Evolutionary conservation across 2,888 invertebrate genomes (phyloP), one percentile per base, ranked within the genome.

Genomic region (Cyaniris semiargus): DNA sequence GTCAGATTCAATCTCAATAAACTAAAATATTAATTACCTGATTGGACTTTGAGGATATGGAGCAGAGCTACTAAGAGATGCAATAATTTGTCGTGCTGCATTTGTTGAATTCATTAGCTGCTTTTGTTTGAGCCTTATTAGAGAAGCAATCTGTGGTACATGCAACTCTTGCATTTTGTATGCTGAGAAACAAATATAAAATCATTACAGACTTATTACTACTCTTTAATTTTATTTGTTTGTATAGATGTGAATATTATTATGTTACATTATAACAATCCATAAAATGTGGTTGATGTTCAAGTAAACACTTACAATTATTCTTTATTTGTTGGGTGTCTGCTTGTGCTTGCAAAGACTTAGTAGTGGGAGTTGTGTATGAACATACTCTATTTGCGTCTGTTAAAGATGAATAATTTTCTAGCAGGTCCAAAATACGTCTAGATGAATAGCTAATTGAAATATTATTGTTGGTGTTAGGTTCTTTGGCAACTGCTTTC

Each of bases 321-420:
- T 76, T 72, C 78, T 82, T 83, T 75, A 76, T 82, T 34, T 34
- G 48, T 21, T 78, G 76, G 72, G 80, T 79, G 15, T 80, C 79
- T 3, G 78, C 34, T 34, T 79, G 80, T 13, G 72, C 78, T 74
- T 80, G 80, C 23, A 80, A 76, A 66, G 80, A 82, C 3, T 81
- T 81, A 76, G 80, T 83, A 34, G 80, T 84, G 6, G 84, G 78
- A n/a, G 80, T 79, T 3, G 80, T 81, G 78, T 84, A 87, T 34
- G 83, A 83, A 3, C 97, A 97, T 87, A 97, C 97, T 85, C 96
- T 96, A 84, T 96, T 96, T 1, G 96, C 97, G 87, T 98, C 97
- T 72, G 94, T 94, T 76, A 97, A 89, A 0, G 97, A 97, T 0
- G 97, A 96, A 89, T 97, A 97, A 83, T 96, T 96, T 86, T 98